Conservation (phyloP, 1,140 invertebrate species). For the Cyclargus thomasi region DNA sequence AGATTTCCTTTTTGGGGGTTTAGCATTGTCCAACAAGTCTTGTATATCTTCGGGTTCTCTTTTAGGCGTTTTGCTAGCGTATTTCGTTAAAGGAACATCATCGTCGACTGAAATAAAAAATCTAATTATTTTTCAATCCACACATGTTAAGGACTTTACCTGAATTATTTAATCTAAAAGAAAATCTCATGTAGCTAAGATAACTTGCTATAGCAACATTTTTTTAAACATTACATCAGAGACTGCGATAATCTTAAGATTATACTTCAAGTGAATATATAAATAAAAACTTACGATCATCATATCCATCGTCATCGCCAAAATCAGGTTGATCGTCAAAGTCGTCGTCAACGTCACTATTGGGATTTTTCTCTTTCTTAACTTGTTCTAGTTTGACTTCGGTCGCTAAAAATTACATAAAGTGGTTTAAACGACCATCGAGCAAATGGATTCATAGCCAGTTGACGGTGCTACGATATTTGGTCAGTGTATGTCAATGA, state of each 20-base stretch:
- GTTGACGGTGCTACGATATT: background rate
- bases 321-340: conserved; percentile 36
- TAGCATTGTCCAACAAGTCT: conserved; percentile 51
- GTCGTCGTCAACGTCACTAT: conserved; percentile 37
- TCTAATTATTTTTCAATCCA: background rate
- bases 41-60: conserved; percentile 50
- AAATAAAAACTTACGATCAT: conserved; percentile 43
- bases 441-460: too few species aligned
- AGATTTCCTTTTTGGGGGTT: conserved; percentile 52
- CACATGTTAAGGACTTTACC: background rate
- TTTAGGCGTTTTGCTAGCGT: conserved; percentile 57
- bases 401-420: background rate
- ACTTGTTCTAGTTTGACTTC: conserved; percentile 47
- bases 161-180: background rate
- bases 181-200: too few species aligned
- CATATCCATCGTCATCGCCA: conserved; percentile 43
- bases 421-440: background rate
- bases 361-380: conserved; percentile 39
- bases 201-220: background rate
- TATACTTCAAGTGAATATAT: background rate
- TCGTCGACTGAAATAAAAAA: conserved; percentile 48
- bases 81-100: conserved; percentile 52
- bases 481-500: too few species aligned
- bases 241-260: too few species aligned
- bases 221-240: background rate